Conservation (phyloP, 2,797 vertebrate genomes). For the Microhierax caerulescens region DNA sequence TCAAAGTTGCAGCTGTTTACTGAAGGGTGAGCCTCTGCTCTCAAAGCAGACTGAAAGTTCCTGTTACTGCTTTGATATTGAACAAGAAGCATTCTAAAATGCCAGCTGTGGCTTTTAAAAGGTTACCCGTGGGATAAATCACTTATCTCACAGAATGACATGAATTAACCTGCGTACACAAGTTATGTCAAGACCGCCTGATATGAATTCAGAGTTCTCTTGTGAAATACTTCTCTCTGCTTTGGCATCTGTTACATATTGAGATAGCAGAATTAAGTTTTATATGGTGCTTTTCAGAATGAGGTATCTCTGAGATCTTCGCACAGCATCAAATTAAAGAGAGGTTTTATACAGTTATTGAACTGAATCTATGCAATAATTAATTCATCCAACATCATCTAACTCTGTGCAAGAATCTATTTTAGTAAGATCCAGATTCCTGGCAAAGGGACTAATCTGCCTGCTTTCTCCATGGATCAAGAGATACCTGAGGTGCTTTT, state of each 20-base stretch:
- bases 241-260: conserved; percentile 24
- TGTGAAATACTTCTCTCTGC: conserved; percentile 21
- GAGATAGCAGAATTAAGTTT: background rate
- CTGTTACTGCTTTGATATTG: conserved; percentile 67
- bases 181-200: conserved; percentile 56
- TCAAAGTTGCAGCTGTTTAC: conserved; percentile 75
- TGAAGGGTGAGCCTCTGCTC: conserved; percentile 57
- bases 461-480: background rate
- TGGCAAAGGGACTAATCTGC: background rate
- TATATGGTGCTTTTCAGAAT: background rate
- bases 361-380: background rate
- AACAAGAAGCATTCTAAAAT: conserved; percentile 65
- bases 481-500: background rate
- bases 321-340: background rate
- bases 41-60: conserved; percentile 53
- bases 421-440: background rate
- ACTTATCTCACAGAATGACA: conserved; percentile 66
- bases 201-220: conserved; percentile 46
- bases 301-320: background rate
- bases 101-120: conserved; percentile 75
- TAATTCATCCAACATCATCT: background rate
- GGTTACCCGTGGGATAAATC: conserved; percentile 65
- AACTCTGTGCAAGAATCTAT: background rate
- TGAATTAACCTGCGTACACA: conserved; percentile 65
- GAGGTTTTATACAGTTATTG: background rate